phyloP scores from a whole-genome alignment of 2,113 vertebrate species.

The Lepus americanus region DNA sequence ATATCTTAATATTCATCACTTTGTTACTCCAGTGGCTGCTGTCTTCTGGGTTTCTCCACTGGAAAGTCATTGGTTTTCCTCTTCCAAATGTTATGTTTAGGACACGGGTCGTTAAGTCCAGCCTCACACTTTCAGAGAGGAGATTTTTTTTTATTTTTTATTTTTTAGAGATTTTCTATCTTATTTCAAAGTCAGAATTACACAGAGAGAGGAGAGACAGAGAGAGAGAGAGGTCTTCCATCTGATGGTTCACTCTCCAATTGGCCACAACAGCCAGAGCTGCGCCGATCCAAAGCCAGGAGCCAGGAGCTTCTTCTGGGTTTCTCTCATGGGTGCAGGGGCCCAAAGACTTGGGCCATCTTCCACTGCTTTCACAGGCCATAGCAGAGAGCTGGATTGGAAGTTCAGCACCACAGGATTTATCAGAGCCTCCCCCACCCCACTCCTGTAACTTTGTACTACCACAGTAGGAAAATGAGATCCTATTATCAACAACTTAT shows the following conservation, averaged over 20 bases:
- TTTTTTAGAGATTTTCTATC: too few species aligned
- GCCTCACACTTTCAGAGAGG: neutral
- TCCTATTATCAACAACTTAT: neutral
- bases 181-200: too few species aligned
- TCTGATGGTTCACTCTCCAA: too few species aligned
- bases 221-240: too few species aligned
- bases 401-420: neutral
- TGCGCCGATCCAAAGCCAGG: too few species aligned
- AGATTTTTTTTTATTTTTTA: neutral
- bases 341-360: too few species aligned
- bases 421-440: neutral
- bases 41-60: neutral
- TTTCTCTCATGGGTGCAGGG: too few species aligned
- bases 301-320: too few species aligned
- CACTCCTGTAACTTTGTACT: neutral
- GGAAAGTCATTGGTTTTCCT: neutral
- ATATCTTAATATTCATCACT: neutral
- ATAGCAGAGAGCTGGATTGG: too few species aligned
- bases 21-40: neutral
- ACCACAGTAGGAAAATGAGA: neutral
- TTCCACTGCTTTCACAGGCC: too few species aligned
- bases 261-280: too few species aligned
- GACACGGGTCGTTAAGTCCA: neutral
- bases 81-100: constrained; percentile 1
- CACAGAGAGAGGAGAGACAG: too few species aligned